Conservation (phyloP, 2,797 vertebrate species). For the Heterohyrax brucei region DNA sequence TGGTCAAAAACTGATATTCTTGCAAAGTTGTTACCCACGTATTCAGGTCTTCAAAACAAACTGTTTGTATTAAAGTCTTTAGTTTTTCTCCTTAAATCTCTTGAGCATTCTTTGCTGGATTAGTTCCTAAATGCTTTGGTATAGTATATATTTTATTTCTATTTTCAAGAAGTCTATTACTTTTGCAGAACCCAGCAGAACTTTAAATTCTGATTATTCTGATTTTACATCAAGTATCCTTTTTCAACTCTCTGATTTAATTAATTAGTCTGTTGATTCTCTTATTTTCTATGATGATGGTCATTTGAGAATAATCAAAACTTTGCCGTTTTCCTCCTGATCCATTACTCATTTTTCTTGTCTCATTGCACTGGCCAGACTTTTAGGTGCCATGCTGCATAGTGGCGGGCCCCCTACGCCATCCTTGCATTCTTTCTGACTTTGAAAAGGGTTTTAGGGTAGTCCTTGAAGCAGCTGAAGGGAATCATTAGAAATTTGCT, state of each 20-base stretch:
- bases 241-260: neutral
- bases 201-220: neutral
- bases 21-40: constrained; percentile 5
- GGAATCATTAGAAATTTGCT: neutral
- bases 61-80: neutral
- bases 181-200: neutral
- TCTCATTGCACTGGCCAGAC: neutral
- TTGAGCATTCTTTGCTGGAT: neutral
- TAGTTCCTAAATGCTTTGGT: neutral
- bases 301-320: neutral
- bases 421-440: neutral
- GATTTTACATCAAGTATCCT: neutral
- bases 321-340: neutral
- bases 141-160: neutral
- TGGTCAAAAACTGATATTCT: neutral
- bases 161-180: neutral
- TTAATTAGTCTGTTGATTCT: neutral
- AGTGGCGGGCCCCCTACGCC: neutral
- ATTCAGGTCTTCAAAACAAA: constrained; percentile 17
- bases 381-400: neutral
- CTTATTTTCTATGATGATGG: neutral
- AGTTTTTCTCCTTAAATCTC: constrained; percentile 13
- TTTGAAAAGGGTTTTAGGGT: neutral
- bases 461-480: neutral
- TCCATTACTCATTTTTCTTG: neutral